These are phyloP conservation scores for Cheilosia urbana DNA, from an alignment of 2,888 invertebrate genomes.

Conservation along the genomic window DNA sequence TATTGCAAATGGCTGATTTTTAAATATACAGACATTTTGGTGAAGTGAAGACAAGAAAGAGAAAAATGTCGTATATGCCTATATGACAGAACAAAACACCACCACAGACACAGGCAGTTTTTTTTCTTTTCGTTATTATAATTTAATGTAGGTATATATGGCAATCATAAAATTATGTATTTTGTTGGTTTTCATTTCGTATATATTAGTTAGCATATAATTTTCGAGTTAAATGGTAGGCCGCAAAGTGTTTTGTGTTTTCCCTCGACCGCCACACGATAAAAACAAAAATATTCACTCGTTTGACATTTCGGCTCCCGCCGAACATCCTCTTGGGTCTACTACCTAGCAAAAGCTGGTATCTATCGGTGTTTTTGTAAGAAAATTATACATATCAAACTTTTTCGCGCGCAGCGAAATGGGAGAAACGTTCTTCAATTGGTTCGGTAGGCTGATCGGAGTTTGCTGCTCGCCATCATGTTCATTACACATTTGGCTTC, in stretches of 20 bases:
- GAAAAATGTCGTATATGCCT: constrained; percentile 62
- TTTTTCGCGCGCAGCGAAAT: constrained; percentile 68
- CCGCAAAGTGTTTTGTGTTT: constrained; percentile 20
- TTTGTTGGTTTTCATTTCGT: constrained; percentile 27
- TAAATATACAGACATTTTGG: constrained; percentile 67
- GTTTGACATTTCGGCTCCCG: constrained; percentile 37
- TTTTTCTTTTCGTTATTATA: constrained; percentile 47
- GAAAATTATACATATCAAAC: constrained; percentile 13
- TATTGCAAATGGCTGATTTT: constrained; percentile 74
- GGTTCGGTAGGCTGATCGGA: constrained; percentile 18
- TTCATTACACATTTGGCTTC: constrained; percentile 60
- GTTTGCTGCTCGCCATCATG: constrained; percentile 16
- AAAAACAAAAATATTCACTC: constrained; percentile 51
- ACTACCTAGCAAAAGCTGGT: not conserved
- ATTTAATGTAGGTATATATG: constrained; percentile 64
- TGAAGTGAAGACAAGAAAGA: constrained; percentile 61
- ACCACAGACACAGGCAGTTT: constrained; percentile 50
- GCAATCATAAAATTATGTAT: constrained; percentile 64
- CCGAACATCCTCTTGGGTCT: not conserved
- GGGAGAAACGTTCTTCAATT: constrained; percentile 28
- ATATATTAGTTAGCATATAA: constrained; percentile 16
- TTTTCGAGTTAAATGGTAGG: not conserved
- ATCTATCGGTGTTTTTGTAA: constrained; percentile 31
- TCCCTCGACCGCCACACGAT: constrained; percentile 24
- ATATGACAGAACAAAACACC: constrained; percentile 63